These are phyloP conservation scores for Xyrauchen texanus DNA, from an alignment of 2,113 vertebrate genomes.

Conservation along the genomic window DNA sequence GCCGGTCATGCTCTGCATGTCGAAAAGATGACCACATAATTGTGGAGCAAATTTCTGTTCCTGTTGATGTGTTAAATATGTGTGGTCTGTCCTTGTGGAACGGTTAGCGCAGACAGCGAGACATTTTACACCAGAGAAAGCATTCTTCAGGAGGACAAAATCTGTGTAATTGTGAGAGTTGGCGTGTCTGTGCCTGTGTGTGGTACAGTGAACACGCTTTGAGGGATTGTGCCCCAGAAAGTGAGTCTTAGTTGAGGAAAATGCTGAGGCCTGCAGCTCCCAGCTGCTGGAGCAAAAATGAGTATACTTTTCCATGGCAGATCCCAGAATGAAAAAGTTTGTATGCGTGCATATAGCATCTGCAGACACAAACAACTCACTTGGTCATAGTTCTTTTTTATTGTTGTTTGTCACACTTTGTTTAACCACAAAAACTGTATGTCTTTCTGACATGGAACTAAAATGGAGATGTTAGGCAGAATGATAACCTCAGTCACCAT, in stretches of 20 bases:
- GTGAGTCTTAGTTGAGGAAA: slow-evolving; percentile 47
- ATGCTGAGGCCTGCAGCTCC: slow-evolving; percentile 52
- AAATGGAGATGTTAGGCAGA: no score
- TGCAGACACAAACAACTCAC: neutral
- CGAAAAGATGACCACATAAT: slow-evolving; percentile 51
- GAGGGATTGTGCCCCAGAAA: slow-evolving; percentile 53
- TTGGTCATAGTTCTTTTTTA: neutral
- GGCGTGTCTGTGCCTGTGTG: slow-evolving; percentile 16
- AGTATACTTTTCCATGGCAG: slow-evolving; percentile 44
- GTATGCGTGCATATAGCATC: neutral
- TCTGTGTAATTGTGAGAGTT: slow-evolving; percentile 22
- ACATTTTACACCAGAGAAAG: slow-evolving; percentile 34
- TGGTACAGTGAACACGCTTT: slow-evolving; percentile 49
- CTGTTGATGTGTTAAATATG: slow-evolving; percentile 43
- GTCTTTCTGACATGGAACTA: no score
- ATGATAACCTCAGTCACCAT: no score
- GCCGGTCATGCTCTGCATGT: slow-evolving; percentile 43
- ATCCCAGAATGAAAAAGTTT: slow-evolving; percentile 24
- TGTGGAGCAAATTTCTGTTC: slow-evolving; percentile 45
- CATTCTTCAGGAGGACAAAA: slow-evolving; percentile 3
- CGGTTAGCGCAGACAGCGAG: slow-evolving; percentile 31
- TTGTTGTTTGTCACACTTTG: neutral
- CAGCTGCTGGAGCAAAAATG: slow-evolving; percentile 55
- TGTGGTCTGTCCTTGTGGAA: slow-evolving; percentile 46
- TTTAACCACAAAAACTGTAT: neutral